A percentile compares a stretch with the other conserved stretches of the same genome.
phyloP scores from a whole-genome alignment of 2,888 invertebrate species.

The Drosophila mulleri region DNA sequence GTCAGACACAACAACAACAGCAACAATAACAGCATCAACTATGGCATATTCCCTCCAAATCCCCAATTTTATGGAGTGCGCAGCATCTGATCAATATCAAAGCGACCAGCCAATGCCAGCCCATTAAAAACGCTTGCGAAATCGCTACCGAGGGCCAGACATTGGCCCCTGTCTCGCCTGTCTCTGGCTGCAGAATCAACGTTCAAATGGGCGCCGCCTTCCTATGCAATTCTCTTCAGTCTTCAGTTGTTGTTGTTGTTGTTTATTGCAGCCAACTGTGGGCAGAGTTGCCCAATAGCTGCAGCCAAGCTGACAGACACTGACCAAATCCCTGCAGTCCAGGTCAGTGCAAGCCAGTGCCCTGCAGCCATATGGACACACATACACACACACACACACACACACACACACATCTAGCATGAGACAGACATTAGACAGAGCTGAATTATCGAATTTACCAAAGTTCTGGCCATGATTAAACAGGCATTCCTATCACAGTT shows the following conservation, averaged over 20 bases:
- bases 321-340: conserved; percentile 24
- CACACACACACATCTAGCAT: background rate
- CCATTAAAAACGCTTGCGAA: conserved; percentile 66
- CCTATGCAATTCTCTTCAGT: conserved; percentile 32
- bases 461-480: background rate
- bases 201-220: conserved; percentile 46
- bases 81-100: conserved; percentile 70
- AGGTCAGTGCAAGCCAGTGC: conserved; percentile 30
- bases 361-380: background rate
- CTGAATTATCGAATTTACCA: background rate
- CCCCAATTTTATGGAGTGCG: conserved; percentile 43
- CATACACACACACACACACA: background rate
- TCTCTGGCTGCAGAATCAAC: conserved; percentile 18
- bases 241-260: background rate
- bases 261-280: conserved; percentile 30
- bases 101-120: conserved; percentile 39
- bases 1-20: conserved; percentile 44
- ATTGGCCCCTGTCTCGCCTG: background rate
- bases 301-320: conserved; percentile 27
- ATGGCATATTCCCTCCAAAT: conserved; percentile 14
- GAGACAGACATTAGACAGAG: background rate
- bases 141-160: conserved; percentile 30
- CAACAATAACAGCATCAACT: conserved; percentile 6
- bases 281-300: conserved; percentile 33
- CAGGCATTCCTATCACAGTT: background rate